Evolutionary conservation across 2,797 vertebrate genomes (phyloP), one percentile per base, ranked within the genome.

Genomic region (Cichlasoma orientale): DNA sequence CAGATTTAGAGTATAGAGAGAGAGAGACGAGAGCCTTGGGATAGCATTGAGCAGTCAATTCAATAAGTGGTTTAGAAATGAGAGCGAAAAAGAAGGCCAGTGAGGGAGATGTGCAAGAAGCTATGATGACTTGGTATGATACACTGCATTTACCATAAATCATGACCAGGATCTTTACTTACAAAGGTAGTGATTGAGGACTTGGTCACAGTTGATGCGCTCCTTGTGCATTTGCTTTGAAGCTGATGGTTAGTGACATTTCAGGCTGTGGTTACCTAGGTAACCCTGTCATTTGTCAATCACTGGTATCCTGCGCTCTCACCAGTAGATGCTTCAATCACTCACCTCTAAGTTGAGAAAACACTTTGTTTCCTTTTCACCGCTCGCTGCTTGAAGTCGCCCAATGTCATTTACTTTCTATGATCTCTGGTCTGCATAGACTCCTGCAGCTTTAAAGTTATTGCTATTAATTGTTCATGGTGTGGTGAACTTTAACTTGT

Each of bases 1-100:
- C 68, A 63, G 41, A 90, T 90, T 88, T 77, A 44, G 69, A 54
- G 70, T 27, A 66, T 54, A 41, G 50, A 50, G 33, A 78, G 66
- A 58, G 33, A 78, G 66, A 58, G 58, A 33, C 7, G 23, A 63
- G 63, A 70, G 74, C 68, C 38, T 72, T 61, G 19, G 73, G 61
- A 82, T 78, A 8, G 56, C 85, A 81, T 41, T 50, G 5, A 77
- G 53, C 55, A n/a, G 27, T 50, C 85, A 71, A 90, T 80, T 81
- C n/a, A 80, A 86, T 89, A 56, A 82, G 50, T 56, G 18, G 13
- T 44, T 47, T 23, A 18, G 57, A 71, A 59, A 74, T 77, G 54
- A 78, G 63, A 59, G 79, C 56, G 57, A 69, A 8, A 31, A 68
- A 68, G 25, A 50, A 85, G 18, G 70, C 18, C 4, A 27, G 55